Evolutionary conservation across 1,140 invertebrate genomes (phyloP).

Genomic region (Tetranychus cinnabarinus): DNA sequence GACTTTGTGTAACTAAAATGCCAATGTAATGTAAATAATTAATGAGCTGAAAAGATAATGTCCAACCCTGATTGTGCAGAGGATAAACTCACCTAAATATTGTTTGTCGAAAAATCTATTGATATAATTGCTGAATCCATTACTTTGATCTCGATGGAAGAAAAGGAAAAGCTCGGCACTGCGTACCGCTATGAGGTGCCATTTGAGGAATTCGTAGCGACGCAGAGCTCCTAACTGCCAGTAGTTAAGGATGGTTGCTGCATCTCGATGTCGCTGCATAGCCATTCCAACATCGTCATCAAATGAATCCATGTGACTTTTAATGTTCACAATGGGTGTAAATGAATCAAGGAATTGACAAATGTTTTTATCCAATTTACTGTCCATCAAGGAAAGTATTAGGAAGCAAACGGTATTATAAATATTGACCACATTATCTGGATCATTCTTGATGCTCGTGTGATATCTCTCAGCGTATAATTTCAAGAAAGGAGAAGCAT

Average conservation of each 20-base stretch:
- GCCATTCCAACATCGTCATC: neutral
- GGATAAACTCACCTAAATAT: neutral
- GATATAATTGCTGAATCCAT: neutral
- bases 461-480: too few species aligned
- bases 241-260: neutral
- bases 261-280: neutral
- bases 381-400: neutral
- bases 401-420: neutral
- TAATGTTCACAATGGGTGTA: neutral
- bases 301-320: neutral
- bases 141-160: neutral
- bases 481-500: neutral
- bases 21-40: neutral
- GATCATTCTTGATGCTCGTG: neutral
- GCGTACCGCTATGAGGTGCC: neutral
- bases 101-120: neutral
- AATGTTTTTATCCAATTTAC: neutral
- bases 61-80: neutral
- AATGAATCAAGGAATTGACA: neutral
- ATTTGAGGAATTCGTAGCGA: neutral
- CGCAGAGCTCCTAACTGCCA: neutral
- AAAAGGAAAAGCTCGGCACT: neutral
- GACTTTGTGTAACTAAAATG: neutral
- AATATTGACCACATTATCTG: neutral
- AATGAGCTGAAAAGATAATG: neutral